Base-by-base conservation (phyloP, 2,888 invertebrate genomes). In the Parapristionchus giblindavisi region DNA sequence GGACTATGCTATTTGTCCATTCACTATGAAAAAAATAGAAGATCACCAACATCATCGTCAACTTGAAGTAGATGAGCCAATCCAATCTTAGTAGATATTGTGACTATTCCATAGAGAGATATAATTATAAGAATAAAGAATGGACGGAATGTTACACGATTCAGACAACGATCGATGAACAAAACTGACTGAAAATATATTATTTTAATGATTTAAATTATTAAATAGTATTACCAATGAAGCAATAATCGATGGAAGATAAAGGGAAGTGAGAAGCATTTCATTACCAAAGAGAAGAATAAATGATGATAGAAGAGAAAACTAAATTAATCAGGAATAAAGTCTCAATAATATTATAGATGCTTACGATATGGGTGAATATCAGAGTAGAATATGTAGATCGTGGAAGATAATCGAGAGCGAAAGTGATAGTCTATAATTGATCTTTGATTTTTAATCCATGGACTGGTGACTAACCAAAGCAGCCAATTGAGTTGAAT, bases 401-500 rank as follows among this genome's bases (percentile, higher is more conserved):
- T 75, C 82, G 77, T 27, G 85, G 80, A 5, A 90, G 87, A 71
- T 89, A 89, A 29, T 89, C 89, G 11, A 91, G 82, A n/a, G 89
- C 83, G 81, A 93, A 68, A 3, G 68, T 68, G 11, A 68, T 21
- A n/a, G 68, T 17, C 68, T 68, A 36, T 6, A 52, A 68, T n/a
- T 61, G 29, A 24, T 61, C 4, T 68, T 4, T 51, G 17, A 34
- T 5, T 34, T 17, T 24, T 6, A 29, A 32, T 32, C 32, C 29
- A 56, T 24, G 32, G 38, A 52, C 34, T 24, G 93, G 81, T 93
- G 91, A 1, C 92, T 89, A 84, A 93, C 92, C 79, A 94, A 90
- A 3, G 93, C 92, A 5, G 92, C 89, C 0, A 92, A 90, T 88
- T 94, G 94, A 0, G 93, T 93, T 3, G 93, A 90, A 82, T 94